Conservation (phyloP, 2,888 invertebrate genomes). For the Heliconius charithonia region DNA sequence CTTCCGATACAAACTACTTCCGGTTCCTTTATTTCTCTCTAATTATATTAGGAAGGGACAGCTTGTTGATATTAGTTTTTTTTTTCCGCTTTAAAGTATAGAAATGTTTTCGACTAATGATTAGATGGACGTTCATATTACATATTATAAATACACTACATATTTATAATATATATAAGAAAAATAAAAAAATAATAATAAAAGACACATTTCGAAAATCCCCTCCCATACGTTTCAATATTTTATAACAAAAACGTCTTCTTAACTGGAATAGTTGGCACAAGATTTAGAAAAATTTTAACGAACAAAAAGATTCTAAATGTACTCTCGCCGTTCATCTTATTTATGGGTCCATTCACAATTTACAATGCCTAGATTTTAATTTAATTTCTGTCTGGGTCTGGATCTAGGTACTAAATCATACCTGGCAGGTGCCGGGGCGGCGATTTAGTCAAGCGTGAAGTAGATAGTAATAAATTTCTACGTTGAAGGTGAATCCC, state of each 20-base stretch:
- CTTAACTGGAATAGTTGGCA: slow-evolving; percentile 29
- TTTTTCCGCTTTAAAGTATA: background rate
- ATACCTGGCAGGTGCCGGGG: slow-evolving; percentile 68
- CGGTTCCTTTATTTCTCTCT: slow-evolving; percentile 21
- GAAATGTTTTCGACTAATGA: too few species aligned
- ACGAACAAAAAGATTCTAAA: slow-evolving; percentile 30
- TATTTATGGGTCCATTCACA: slow-evolving; percentile 40
- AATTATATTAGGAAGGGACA: background rate
- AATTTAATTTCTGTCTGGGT: slow-evolving; percentile 62
- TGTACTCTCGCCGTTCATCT: slow-evolving; percentile 31
- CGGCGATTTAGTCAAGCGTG: slow-evolving; percentile 59
- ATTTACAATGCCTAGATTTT: slow-evolving; percentile 39
- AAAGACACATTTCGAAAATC: background rate
- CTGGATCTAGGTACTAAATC: slow-evolving; percentile 66
- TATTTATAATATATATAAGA: too few species aligned
- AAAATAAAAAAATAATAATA: background rate
- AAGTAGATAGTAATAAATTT: slow-evolving; percentile 73
- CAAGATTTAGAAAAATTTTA: slow-evolving; percentile 17
- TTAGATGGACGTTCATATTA: background rate
- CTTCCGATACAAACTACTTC: slow-evolving; percentile 12
- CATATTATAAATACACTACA: background rate
- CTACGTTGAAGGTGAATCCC: slow-evolving; percentile 51
- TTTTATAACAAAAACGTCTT: slow-evolving; percentile 2
- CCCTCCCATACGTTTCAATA: background rate
- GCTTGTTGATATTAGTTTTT: background rate